phyloP scores from a whole-genome alignment of 1,140 invertebrate genomes.

The Oncopodura yosiiana region DNA sequence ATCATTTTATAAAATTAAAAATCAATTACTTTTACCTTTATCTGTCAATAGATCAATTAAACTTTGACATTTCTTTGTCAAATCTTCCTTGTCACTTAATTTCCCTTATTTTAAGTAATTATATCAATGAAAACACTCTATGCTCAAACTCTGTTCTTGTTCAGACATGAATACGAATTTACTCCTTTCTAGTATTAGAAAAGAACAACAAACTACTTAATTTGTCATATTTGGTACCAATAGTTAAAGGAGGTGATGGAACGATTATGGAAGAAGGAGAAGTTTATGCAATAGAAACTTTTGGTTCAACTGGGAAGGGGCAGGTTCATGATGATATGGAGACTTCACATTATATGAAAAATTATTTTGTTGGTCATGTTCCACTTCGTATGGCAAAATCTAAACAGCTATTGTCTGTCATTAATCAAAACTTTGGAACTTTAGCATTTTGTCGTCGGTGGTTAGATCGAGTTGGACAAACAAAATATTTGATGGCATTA shows the following conservation, averaged over 20 bases:
- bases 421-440: constrained; percentile 97
- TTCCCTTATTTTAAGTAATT: no score
- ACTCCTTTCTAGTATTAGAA: no score
- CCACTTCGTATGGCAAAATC: constrained; percentile 60
- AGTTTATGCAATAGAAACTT: constrained; percentile 99
- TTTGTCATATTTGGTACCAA: no score
- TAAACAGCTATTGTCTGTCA: constrained; percentile 83
- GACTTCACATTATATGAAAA: constrained; percentile 99
- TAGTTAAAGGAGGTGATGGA: constrained; percentile 96
- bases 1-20: no score
- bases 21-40: no score
- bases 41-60: no score
- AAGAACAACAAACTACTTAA: no score
- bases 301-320: constrained; percentile 95
- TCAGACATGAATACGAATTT: no score
- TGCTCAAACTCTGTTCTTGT: no score
- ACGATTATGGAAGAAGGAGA: constrained; percentile 98
- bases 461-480: constrained; percentile 92
- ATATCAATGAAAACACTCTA: no score
- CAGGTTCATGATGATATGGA: constrained; percentile 93
- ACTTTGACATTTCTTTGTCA: no score
- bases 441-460: constrained; percentile 98
- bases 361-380: constrained; percentile 87
- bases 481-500: constrained; percentile 95
- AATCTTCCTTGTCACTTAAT: no score